Evolutionary conservation across 2,888 invertebrate genomes (phyloP).

Genomic region (Cantharis rufa): DNA sequence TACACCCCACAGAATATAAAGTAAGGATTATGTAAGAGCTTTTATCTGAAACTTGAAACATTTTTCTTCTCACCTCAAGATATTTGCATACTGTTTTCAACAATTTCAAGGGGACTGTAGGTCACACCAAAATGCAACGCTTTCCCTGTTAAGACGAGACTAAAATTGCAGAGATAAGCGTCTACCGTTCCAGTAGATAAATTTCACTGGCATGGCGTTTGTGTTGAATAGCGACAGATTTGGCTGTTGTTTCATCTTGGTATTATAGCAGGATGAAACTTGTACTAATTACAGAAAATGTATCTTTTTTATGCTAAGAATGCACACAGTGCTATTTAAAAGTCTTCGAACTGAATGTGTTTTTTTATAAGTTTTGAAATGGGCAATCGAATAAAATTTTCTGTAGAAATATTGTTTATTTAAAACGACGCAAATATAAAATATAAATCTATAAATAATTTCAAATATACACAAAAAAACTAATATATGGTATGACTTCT

Average conservation of each 20-base stretch:
- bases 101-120: constrained; percentile 12
- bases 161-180: constrained; percentile 12
- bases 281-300: neutral
- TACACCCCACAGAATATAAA: constrained; percentile 23
- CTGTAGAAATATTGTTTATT: no score
- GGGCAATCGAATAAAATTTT: no score
- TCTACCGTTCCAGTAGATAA: constrained; percentile 7
- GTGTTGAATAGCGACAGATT: constrained; percentile 11
- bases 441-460: no score
- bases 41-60: constrained; percentile 29
- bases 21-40: constrained; percentile 26
- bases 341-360: no score
- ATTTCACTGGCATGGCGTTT: neutral
- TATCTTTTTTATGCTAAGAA: neutral
- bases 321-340: no score
- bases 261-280: neutral
- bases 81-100: constrained; percentile 24
- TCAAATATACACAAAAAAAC: no score
- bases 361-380: no score
- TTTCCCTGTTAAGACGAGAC: constrained; percentile 3
- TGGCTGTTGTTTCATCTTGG: constrained; percentile 11
- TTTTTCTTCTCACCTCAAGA: constrained; percentile 23
- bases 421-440: no score
- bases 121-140: constrained; percentile 9
- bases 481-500: no score